Base-by-base conservation (phyloP, 2,888 invertebrate genomes). In the Ptychoptera albimana region DNA sequence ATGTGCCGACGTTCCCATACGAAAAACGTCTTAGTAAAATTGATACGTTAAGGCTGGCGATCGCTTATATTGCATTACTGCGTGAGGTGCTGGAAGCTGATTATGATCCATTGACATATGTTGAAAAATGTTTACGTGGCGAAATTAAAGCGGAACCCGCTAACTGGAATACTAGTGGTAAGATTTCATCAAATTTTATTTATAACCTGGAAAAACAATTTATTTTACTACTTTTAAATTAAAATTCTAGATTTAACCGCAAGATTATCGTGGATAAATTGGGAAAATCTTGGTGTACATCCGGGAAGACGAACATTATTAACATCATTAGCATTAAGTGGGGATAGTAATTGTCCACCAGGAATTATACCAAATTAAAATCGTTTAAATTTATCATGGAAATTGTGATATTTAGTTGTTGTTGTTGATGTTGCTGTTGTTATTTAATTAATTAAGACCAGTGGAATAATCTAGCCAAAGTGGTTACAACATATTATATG, bases 1-100 rank as follows among this genome's bases (percentile, higher is more conserved):
- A 94, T 71, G 96, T 98, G 55, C 98, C 98, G 42, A 98, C 97
- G 48, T 98, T 98, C 67, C 97, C 97, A 0, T 98, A 94, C 64
- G 98, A 98, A 69, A 97, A 97, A 64, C 73, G 97, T 16, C 75
- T 98, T 32, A 96, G 94, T 57, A 98, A 98, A 70, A 98, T 98
- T 57, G 98, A 98, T 71, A 97, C 98, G 0, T 72, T 98, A 31
- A 77, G 96, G 1, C 70, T 98, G 53, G 97, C 97, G 36, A 97
- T 97, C 50, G 96, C 96, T 1, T 97, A 97, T 69, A 97, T 97
- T 53, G 92, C 93, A 2, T 70, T 98, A 41, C 74, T 98, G 11
- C 71, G 92, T 51, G 88, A 91, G 68, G 71, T 70, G 39, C 68
- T 92, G 32, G 82, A 83, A 23, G 85, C 88, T 0, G 87, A 88